Evolutionary conservation across 2,113 vertebrate genomes (phyloP).

Genomic region (Vulpes ferrilata): DNA sequence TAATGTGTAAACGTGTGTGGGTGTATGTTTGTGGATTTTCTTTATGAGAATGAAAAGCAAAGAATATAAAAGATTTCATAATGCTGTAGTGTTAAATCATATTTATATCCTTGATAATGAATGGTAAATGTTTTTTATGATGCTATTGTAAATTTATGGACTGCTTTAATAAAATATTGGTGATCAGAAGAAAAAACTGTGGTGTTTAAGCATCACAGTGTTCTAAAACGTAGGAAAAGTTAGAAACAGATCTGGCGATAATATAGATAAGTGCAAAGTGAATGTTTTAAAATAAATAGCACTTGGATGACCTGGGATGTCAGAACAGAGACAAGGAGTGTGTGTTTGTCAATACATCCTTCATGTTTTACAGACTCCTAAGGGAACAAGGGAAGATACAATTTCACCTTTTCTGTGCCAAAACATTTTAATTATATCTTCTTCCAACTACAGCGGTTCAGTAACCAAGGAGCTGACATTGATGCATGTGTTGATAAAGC

Average conservation of each 20-base stretch:
- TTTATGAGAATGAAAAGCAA: slow-evolving; percentile 54
- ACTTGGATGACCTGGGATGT: slow-evolving; percentile 90
- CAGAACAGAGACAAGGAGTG: slow-evolving; percentile 89
- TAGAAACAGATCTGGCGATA: slow-evolving; percentile 86
- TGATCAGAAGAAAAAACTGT: slow-evolving; percentile 77
- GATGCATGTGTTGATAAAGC: slow-evolving; percentile 99
- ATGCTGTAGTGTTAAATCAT: background rate
- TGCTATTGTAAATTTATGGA: background rate
- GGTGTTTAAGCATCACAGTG: slow-evolving; percentile 75
- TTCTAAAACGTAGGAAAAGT: slow-evolving; percentile 88
- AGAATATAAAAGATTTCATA: slow-evolving; percentile 44
- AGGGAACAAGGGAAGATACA: slow-evolving; percentile 93
- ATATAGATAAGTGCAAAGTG: slow-evolving; percentile 86
- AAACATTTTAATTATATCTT: slow-evolving; percentile 99
- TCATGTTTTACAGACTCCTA: slow-evolving; percentile 93
- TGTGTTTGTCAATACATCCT: slow-evolving; percentile 95
- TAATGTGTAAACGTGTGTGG: background rate
- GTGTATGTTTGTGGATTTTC: slow-evolving; percentile 4
- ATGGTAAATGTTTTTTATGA: slow-evolving; percentile 44
- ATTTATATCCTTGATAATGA: slow-evolving; percentile 53
- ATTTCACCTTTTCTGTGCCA: slow-evolving; percentile 97
- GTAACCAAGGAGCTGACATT: slow-evolving; percentile 99
- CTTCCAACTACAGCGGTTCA: slow-evolving; percentile 98
- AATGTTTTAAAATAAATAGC: slow-evolving; percentile 93
- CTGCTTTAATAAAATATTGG: slow-evolving; percentile 40